Evolutionary conservation across 2,113 vertebrate species (phyloP), one percentile per base, ranked within the genome.

Genomic region (Epinephelus moara): DNA sequence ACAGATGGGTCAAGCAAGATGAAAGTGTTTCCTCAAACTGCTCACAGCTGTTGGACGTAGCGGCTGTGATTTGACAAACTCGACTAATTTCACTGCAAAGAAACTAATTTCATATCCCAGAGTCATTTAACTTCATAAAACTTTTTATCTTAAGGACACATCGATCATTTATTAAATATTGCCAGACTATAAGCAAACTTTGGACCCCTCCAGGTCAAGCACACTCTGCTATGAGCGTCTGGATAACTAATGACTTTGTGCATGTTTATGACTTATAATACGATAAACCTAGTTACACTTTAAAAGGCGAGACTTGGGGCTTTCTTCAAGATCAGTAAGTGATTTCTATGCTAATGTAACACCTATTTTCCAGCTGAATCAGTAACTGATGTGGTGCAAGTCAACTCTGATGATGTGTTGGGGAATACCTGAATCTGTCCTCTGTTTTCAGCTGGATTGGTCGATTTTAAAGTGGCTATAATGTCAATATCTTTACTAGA

Each of bases 151-250:
- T 59, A 1, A 0, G 15, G 9, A 33, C 30, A 62, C 49, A 57
- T 15, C 2, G 18, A 70, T 33, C 49, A 25, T 17, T 21, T 42
- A 75, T 93, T 81, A 92, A 88, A 80, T 53, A 86, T 88, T 90
- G 13, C 60, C 62, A 63, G 53, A 68, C 50, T 37, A 27, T 66
- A 47, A 70, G 78, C 59, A 86, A 85, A 89, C 85, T 87, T 93
- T 92, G 78, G 30, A 90, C 82, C 15, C 8, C 25, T 4, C 4
- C 12, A 11, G 13, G 8, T 55, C n/a, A 73, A 0, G 50, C 12
- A 49, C 19, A 12, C 33, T 10, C 3, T 59, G 6, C 0, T 12
- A 11, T 14, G 7, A 53, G 63, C 7, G 37, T 52, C 55, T 37
- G 1, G 70, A 57, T 67, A 21, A n/a, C 11, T 70, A 19, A 80